Conservation (phyloP, 2,888 invertebrate genomes). For the Amphipoea oculea region DNA sequence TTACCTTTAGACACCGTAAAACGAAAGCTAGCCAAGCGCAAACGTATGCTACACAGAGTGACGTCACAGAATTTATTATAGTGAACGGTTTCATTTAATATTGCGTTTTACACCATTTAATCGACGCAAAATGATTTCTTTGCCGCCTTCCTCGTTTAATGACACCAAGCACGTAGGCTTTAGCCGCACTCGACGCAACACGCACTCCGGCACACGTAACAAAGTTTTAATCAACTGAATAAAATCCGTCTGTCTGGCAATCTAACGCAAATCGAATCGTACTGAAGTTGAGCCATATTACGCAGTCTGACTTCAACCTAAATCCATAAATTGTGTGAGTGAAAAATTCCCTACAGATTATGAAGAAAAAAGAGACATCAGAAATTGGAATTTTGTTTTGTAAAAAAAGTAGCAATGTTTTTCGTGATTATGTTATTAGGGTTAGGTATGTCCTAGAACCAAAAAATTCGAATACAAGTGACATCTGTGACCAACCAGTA, state of each 20-base stretch:
- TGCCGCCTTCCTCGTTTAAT: constrained; percentile 11
- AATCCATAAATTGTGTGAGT: constrained; percentile 14
- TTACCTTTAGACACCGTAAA: neutral
- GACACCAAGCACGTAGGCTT: constrained; percentile 33
- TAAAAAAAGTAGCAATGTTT: too few species aligned
- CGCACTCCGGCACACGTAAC: constrained; percentile 4
- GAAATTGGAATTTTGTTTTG: neutral
- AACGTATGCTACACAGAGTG: neutral
- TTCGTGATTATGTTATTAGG: neutral
- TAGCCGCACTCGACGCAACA: neutral
- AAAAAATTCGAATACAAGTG: too few species aligned
- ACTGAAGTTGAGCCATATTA: constrained; percentile 28
- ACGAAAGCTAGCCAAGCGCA: too few species aligned
- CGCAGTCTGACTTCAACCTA: constrained; percentile 11
- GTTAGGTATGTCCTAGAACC: too few species aligned
- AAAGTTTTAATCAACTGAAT: constrained; percentile 36
- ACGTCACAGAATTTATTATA: neutral
- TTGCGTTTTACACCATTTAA: constrained; percentile 1
- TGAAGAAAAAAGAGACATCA: neutral
- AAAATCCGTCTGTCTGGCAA: constrained; percentile 20
- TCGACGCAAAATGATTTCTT: constrained; percentile 9
- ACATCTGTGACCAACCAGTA: too few species aligned
- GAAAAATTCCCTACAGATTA: neutral
- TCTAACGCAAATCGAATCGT: constrained; percentile 34
- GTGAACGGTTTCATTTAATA: constrained; percentile 2